phyloP scores from a whole-genome alignment of 1,140 invertebrate genomes.

The Procambarus clarkii region DNA sequence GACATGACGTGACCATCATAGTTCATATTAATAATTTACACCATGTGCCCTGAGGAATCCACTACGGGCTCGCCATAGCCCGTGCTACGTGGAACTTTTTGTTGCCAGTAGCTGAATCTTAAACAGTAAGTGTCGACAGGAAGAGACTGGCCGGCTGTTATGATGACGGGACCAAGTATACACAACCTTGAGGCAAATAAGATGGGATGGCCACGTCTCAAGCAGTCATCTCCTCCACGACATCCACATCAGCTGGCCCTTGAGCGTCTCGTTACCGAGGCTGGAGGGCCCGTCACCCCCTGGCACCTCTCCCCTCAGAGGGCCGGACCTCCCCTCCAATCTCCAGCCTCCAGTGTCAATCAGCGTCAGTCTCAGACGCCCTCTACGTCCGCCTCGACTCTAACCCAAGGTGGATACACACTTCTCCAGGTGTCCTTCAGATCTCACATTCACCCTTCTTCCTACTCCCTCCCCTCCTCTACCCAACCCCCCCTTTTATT shows the following conservation, averaged over 20 bases:
- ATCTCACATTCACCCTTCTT: neutral
- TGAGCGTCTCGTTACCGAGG: neutral
- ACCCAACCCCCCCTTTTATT: too few species aligned
- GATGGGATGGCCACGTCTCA: too few species aligned
- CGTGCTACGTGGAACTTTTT: too few species aligned
- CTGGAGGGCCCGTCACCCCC: neutral
- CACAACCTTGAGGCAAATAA: neutral
- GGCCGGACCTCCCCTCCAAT: too few species aligned
- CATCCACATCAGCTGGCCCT: neutral
- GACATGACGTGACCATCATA: too few species aligned
- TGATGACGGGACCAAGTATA: too few species aligned
- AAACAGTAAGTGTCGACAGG: neutral
- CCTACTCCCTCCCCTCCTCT: neutral
- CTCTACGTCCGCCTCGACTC: neutral
- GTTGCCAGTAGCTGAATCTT: too few species aligned
- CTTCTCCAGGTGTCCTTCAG: neutral
- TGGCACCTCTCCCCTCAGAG: neutral
- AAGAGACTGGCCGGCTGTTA: neutral
- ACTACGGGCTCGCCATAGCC: too few species aligned
- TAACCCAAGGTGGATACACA: neutral
- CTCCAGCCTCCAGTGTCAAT: conserved; percentile 37
- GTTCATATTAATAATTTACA: too few species aligned
- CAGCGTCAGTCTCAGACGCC: conserved; percentile 23
- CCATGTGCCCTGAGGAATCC: too few species aligned
- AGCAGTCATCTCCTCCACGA: neutral